Conservation (phyloP, 2,113 vertebrate species). For the Cyanocitta stelleri region DNA sequence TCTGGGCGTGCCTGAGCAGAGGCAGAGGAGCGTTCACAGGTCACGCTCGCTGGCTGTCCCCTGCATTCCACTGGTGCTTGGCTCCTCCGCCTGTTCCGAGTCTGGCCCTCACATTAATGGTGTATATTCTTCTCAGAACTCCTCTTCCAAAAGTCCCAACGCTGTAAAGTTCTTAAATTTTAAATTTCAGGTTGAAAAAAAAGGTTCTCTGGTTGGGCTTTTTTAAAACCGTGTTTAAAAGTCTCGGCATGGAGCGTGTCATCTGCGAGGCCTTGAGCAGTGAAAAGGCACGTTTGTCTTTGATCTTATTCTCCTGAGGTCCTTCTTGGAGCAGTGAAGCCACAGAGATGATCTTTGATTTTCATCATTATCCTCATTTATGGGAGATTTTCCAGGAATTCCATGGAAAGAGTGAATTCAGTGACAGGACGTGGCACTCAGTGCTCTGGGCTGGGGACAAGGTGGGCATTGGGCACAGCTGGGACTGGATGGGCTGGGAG, state of each 20-base stretch:
- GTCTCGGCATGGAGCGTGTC: rapidly evolving
- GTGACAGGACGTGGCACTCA: not conserved
- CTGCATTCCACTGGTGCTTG: not conserved
- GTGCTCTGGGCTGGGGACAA: not conserved
- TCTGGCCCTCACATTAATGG: not conserved
- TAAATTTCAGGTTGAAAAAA: not conserved
- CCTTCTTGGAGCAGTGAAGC: not conserved
- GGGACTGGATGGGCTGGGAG: not conserved
- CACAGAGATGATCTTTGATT: not conserved
- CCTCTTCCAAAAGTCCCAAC: not conserved
- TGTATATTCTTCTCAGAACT: not conserved
- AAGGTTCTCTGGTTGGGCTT: no score
- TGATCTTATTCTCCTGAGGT: not conserved
- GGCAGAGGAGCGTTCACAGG: not conserved
- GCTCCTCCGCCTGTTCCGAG: not conserved
- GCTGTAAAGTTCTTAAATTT: not conserved
- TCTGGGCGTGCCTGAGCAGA: not conserved
- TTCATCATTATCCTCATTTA: not conserved
- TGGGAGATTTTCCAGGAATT: not conserved
- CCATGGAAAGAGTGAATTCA: not conserved
- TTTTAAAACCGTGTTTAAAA: not conserved
- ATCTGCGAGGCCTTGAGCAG: not conserved
- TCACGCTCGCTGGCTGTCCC: not conserved
- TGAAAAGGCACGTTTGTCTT: not conserved
- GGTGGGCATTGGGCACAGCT: not conserved